Percentiles rank a stretch among this genome's conserved stretches.
phyloP scores from a whole-genome alignment of 2,888 invertebrate species.

The Dryococelus australis region DNA sequence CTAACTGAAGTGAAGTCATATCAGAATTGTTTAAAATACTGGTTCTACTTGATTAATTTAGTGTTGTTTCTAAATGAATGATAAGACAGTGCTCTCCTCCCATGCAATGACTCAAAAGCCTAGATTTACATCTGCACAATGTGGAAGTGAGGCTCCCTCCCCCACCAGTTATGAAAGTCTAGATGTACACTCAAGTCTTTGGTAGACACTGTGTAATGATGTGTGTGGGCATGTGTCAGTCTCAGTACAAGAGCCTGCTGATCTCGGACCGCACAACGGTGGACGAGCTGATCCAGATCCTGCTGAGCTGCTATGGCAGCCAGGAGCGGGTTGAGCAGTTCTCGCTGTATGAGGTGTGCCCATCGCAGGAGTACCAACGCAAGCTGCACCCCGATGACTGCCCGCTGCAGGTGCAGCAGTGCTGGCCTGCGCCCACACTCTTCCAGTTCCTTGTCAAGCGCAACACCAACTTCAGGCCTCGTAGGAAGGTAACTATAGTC shows the following conservation, averaged over 20 bases:
- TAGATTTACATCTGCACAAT: no score
- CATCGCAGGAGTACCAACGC: conserved; percentile 85
- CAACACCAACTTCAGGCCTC: conserved; percentile 78
- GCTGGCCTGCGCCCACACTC: conserved; percentile 68
- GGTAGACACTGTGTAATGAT: no score
- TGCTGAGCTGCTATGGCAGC: conserved; percentile 86
- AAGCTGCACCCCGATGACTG: conserved; percentile 88
- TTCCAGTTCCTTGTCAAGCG: conserved; percentile 85
- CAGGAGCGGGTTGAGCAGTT: conserved; percentile 85
- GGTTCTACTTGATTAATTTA: no score
- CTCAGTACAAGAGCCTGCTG: conserved; percentile 90
- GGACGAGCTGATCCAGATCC: conserved; percentile 83
- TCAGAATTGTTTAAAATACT: no score
- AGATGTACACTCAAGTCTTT: no score
- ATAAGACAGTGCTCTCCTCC: no score
- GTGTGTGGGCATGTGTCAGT: conserved; percentile 61
- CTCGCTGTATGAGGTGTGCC: conserved; percentile 83
- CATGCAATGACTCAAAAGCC: no score
- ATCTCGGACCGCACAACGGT: conserved; percentile 90
- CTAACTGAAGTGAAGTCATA: no score
- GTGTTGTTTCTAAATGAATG: no score
- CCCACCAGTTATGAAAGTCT: no score
- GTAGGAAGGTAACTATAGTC: conserved; percentile 54
- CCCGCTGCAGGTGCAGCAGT: conserved; percentile 81
- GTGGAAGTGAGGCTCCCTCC: no score